These are phyloP conservation scores for Epinotia brunnichana DNA, from an alignment of 2,888 invertebrate species.

Conservation along the genomic window DNA sequence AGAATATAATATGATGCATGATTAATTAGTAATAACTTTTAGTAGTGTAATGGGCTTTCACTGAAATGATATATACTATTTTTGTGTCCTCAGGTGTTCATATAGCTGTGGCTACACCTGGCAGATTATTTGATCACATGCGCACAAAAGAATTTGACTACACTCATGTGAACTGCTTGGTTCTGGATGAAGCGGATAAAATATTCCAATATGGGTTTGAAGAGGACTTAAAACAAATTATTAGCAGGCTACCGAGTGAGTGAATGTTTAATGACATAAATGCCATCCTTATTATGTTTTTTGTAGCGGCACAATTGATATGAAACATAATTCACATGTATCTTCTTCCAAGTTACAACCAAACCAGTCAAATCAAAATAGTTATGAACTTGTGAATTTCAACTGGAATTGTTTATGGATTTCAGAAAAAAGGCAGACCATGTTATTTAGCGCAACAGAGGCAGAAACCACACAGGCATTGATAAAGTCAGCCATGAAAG, in stretches of 20 bases:
- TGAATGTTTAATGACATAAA: slow-evolving; percentile 48
- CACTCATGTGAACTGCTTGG: slow-evolving; percentile 93
- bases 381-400: too few relatives aligned
- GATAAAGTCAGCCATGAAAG: slow-evolving; percentile 93
- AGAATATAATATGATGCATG: too few relatives aligned
- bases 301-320: too few relatives aligned
- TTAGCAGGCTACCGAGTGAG: slow-evolving; percentile 95
- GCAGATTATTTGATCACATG: slow-evolving; percentile 96
- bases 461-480: slow-evolving; percentile 95
- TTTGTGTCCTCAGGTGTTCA: slow-evolving; percentile 86
- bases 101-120: slow-evolving; percentile 97
- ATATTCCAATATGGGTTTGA: slow-evolving; percentile 98
- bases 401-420: slow-evolving; percentile 46
- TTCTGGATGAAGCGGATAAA: slow-evolving; percentile 98
- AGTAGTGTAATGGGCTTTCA: too few relatives aligned
- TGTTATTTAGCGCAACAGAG: slow-evolving; percentile 98
- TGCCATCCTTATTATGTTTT: too few relatives aligned
- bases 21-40: too few relatives aligned
- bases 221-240: slow-evolving; percentile 96
- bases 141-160: slow-evolving; percentile 95
- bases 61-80: background rate
- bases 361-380: too few relatives aligned
- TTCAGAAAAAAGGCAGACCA: slow-evolving; percentile 95
- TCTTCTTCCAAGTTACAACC: too few relatives aligned
- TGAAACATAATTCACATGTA: background rate